phyloP scores from a whole-genome alignment of 2,113 vertebrate species.

The Phrynosoma blainvillii region DNA sequence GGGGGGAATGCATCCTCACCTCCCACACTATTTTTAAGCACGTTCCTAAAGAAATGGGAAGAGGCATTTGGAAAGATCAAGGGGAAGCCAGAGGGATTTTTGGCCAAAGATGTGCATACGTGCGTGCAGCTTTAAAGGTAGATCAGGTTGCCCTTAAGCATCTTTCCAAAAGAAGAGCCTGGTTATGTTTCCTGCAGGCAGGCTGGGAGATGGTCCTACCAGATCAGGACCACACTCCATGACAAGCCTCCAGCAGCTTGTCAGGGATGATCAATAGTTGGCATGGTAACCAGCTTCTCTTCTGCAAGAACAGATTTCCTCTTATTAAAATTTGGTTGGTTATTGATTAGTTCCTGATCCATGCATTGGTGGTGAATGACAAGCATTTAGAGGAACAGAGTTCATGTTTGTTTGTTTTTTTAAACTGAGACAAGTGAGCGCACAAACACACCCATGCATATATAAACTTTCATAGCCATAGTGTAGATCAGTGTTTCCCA shows the following conservation, averaged over 20 bases:
- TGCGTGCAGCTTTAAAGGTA: not conserved
- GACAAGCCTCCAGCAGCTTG: conserved; percentile 58
- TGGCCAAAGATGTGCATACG: no score
- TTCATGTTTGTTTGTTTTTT: conserved; percentile 40
- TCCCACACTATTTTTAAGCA: no score
- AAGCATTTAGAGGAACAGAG: conserved; percentile 68
- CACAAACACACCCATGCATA: not conserved
- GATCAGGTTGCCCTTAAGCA: not conserved
- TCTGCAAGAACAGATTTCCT: conserved; percentile 70
- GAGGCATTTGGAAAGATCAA: not conserved
- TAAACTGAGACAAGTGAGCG: conserved; percentile 33
- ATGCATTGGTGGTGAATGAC: conserved; percentile 70
- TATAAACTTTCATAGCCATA: not conserved
- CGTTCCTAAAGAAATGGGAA: not conserved
- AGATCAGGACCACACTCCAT: conserved; percentile 66
- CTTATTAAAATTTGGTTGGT: conserved; percentile 79
- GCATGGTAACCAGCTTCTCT: conserved; percentile 78
- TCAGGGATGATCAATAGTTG: conserved; percentile 78
- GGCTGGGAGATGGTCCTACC: conserved; percentile 22
- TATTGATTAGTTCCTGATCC: conserved; percentile 76
- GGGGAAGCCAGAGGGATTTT: no score
- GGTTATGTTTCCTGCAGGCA: conserved; percentile 7
- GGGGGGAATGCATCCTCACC: not conserved
- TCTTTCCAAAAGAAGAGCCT: not conserved
- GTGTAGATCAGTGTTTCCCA: no score